Conservation (phyloP, 2,797 vertebrate genomes). For the Myoxocephalus aenaeus region DNA sequence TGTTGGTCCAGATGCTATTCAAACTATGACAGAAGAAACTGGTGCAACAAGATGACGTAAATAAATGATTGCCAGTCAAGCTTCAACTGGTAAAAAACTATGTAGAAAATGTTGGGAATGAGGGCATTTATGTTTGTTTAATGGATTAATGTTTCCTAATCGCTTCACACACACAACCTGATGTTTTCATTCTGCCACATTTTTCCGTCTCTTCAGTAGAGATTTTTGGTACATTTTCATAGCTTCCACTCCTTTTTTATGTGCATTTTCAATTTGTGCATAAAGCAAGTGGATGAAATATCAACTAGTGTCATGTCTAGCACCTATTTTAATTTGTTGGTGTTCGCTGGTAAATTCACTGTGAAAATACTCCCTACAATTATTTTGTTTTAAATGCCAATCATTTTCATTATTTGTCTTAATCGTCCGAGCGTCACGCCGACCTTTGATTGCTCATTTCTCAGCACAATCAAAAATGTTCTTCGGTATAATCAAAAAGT, state of each 20-base stretch:
- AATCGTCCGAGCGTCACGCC: too few relatives aligned
- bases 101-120: background rate
- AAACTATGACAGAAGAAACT: too few relatives aligned
- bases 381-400: background rate
- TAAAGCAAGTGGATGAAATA: background rate
- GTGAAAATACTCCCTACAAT: background rate
- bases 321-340: background rate
- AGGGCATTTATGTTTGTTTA: background rate
- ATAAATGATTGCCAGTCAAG: background rate
- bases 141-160: background rate
- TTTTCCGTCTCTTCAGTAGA: background rate
- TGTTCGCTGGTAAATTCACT: background rate
- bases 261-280: background rate
- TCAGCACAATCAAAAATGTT: background rate
- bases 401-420: background rate
- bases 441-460: background rate
- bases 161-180: background rate
- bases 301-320: background rate
- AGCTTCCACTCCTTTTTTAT: background rate
- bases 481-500: background rate
- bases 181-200: background rate
- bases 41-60: background rate
- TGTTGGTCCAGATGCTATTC: background rate
- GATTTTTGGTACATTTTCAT: background rate
- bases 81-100: background rate